These are phyloP conservation scores for Dendrocopos noguchii DNA, from an alignment of 2,113 vertebrate species.

Conservation along the genomic window DNA sequence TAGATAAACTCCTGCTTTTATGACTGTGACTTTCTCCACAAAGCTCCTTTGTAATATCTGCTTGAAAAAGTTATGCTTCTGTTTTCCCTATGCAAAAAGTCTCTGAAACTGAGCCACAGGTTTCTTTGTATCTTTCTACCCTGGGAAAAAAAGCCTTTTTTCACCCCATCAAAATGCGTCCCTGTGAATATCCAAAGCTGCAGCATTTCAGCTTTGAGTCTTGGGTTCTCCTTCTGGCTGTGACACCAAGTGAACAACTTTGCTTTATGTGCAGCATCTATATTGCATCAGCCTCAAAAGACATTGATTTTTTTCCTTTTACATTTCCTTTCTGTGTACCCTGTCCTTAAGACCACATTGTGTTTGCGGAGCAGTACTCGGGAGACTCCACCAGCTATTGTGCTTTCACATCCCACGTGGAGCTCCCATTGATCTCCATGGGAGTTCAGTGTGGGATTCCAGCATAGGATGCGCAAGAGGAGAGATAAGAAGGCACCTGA, in stretches of 20 bases:
- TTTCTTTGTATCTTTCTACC: neutral
- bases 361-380: neutral
- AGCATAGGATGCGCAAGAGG: neutral
- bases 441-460: neutral
- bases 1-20: constrained; percentile 41
- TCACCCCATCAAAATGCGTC: neutral
- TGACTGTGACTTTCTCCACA: neutral
- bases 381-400: neutral
- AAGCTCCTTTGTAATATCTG: neutral
- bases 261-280: neutral
- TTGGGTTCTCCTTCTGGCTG: neutral
- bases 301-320: neutral
- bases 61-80: constrained; percentile 27
- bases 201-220: neutral
- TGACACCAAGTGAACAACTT: neutral
- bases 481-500: constrained; percentile 35
- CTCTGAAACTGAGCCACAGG: neutral
- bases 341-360: neutral
- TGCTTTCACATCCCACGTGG: neutral
- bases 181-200: neutral
- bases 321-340: neutral
- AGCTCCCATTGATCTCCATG: neutral
- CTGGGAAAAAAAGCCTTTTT: neutral
- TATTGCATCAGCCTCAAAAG: neutral
- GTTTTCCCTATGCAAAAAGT: constrained; percentile 11